These are phyloP conservation scores for Hyposoter didymator DNA, from an alignment of 2,888 invertebrate species.

Conservation along the genomic window DNA sequence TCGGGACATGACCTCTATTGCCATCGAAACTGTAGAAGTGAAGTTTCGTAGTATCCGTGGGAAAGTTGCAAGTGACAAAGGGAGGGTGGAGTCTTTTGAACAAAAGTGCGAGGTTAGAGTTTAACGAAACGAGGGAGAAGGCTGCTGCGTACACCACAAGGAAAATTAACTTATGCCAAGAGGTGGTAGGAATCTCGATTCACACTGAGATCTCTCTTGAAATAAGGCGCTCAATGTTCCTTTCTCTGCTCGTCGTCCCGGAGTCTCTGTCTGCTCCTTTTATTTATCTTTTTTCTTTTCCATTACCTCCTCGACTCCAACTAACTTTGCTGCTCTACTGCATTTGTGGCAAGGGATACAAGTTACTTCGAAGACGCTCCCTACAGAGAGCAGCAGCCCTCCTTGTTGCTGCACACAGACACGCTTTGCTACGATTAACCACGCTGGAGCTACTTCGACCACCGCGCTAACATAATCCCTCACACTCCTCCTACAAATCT, in stretches of 20 bases:
- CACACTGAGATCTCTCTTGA: slow-evolving; percentile 32
- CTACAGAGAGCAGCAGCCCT: background rate
- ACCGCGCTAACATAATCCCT: slow-evolving; percentile 20
- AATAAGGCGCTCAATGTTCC: slow-evolving; percentile 40
- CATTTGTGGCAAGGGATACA: slow-evolving; percentile 31
- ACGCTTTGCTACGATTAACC: slow-evolving; percentile 27
- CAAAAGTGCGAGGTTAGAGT: slow-evolving; percentile 24
- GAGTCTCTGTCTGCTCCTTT: slow-evolving; percentile 10
- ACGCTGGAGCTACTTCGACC: slow-evolving; percentile 23
- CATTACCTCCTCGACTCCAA: slow-evolving; percentile 19
- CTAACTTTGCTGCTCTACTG: slow-evolving; percentile 32
- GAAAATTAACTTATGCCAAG: slow-evolving; percentile 61
- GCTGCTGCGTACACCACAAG: slow-evolving; percentile 16
- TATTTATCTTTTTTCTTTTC: slow-evolving; percentile 3
- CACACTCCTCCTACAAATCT: slow-evolving; percentile 33
- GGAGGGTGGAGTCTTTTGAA: slow-evolving; percentile 19
- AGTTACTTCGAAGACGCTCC: slow-evolving; percentile 37
- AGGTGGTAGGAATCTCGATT: slow-evolving; percentile 40
- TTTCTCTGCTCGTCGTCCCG: slow-evolving; percentile 2
- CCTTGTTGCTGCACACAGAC: background rate
- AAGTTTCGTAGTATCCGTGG: background rate
- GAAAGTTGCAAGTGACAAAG: background rate
- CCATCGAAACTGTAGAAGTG: slow-evolving; percentile 3
- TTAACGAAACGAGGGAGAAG: slow-evolving; percentile 45
- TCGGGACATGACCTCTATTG: background rate